These are phyloP conservation scores for Chelon auratus DNA, from an alignment of 2,797 vertebrate species.

Conservation along the genomic window DNA sequence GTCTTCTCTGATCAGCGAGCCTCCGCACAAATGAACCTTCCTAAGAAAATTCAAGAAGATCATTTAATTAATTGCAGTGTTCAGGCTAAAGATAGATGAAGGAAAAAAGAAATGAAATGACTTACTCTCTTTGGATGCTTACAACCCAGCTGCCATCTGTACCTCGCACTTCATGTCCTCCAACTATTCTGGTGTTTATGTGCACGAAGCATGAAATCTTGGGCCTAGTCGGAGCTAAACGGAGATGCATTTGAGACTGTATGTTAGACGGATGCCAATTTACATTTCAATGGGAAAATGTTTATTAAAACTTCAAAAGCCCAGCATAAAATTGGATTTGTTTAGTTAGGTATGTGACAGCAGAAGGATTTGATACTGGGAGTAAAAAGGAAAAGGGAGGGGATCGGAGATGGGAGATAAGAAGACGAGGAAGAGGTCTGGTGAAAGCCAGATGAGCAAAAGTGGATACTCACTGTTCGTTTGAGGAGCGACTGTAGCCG, in stretches of 20 bases:
- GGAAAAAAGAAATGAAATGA: conserved; percentile 7
- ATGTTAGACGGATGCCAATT: conserved; percentile 28
- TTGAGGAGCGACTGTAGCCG: conserved; percentile 57
- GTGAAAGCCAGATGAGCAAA: conserved; percentile 26
- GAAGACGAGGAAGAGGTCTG: conserved; percentile 21
- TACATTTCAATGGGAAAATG: conserved; percentile 36
- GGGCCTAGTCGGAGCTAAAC: conserved; percentile 49
- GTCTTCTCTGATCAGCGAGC: conserved; percentile 94
- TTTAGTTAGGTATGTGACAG: conserved; percentile 46
- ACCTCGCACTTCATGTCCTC: conserved; percentile 89
- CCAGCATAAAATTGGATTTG: conserved; percentile 50
- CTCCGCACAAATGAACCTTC: conserved; percentile 93
- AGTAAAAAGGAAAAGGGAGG: conserved; percentile 20
- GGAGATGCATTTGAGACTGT: conserved; percentile 26
- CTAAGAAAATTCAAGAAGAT: conserved; percentile 69
- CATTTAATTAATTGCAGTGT: not conserved
- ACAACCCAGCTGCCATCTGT: conserved; percentile 95
- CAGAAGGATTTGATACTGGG: conserved; percentile 39
- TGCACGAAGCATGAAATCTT: conserved; percentile 85
- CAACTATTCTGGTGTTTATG: conserved; percentile 90
- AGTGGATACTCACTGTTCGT: conserved; percentile 71
- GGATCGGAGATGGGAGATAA: conserved; percentile 58
- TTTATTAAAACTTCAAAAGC: conserved; percentile 37
- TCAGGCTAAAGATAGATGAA: not conserved
- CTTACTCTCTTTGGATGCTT: conserved; percentile 90